phyloP scores from a whole-genome alignment of 1,140 invertebrate genomes.

The Drosophila watanabei region DNA sequence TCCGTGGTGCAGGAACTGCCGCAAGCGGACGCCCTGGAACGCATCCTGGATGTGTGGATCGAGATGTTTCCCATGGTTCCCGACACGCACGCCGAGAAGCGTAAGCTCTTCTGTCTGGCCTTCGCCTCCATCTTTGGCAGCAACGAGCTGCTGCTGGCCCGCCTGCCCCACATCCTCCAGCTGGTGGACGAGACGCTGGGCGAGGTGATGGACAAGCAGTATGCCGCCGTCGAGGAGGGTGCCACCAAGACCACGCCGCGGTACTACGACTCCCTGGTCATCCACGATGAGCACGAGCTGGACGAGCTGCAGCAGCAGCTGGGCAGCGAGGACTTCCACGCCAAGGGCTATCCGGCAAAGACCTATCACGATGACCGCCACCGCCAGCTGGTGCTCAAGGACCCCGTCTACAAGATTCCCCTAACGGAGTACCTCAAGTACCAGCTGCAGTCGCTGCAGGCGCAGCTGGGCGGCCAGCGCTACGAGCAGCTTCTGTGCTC shows the following conservation, averaged over 20 bases:
- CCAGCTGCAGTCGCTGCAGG: slow-evolving; percentile 88
- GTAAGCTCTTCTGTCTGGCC: slow-evolving; percentile 93
- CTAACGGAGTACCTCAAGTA: slow-evolving; percentile 89
- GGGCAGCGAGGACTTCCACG: slow-evolving; percentile 68
- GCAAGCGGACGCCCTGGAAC: slow-evolving; percentile 88
- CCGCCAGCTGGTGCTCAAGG: slow-evolving; percentile 88
- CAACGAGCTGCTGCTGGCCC: slow-evolving; percentile 89
- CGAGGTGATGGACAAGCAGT: slow-evolving; percentile 92
- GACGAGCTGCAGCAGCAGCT: slow-evolving; percentile 66
- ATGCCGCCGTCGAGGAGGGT: slow-evolving; percentile 44
- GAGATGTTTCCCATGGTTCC: slow-evolving; percentile 92
- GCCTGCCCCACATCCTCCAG: slow-evolving; percentile 91
- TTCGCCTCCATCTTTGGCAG: slow-evolving; percentile 92
- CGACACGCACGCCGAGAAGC: slow-evolving; percentile 91
- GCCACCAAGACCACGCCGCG: slow-evolving; percentile 56
- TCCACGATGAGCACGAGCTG: slow-evolving; percentile 78
- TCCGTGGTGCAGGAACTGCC: slow-evolving; percentile 88
- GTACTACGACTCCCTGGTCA: slow-evolving; percentile 79
- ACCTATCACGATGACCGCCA: slow-evolving; percentile 86
- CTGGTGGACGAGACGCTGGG: slow-evolving; percentile 94
- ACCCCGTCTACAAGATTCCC: slow-evolving; percentile 91
- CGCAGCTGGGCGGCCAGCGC: slow-evolving; percentile 88
- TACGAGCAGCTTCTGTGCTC: slow-evolving; percentile 91
- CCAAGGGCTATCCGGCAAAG: slow-evolving; percentile 79
- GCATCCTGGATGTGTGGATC: slow-evolving; percentile 92